These are phyloP conservation scores for Psococerastis gibbosa DNA, from an alignment of 2,888 invertebrate species.

Conservation along the genomic window DNA sequence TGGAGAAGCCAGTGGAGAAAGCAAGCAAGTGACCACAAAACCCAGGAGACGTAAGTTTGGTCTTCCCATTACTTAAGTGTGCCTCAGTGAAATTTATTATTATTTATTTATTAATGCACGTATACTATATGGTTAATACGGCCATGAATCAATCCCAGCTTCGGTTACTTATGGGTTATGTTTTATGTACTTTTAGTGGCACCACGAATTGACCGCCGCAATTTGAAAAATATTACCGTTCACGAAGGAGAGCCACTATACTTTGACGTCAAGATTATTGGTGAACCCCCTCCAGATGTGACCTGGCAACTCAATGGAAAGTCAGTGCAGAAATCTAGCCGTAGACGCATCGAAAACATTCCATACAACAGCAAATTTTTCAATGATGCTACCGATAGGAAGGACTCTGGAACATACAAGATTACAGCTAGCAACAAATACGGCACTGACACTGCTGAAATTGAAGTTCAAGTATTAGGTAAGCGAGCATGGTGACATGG, in stretches of 20 bases:
- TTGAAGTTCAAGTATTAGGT: constrained; percentile 78
- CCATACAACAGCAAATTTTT: constrained; percentile 78
- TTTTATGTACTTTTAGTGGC: constrained; percentile 41
- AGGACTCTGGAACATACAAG: constrained; percentile 72
- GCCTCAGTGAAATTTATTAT: background rate
- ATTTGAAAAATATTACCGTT: constrained; percentile 72
- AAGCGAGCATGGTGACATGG: no score
- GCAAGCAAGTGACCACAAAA: constrained; percentile 69
- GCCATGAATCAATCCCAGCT: no score
- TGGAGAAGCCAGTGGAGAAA: constrained; percentile 71
- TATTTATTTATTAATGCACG: constrained; percentile 11
- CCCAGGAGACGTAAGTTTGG: constrained; percentile 52
- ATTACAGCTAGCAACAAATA: constrained; percentile 73
- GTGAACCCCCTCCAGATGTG: constrained; percentile 86
- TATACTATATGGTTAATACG: constrained; percentile 21
- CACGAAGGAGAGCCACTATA: constrained; percentile 87
- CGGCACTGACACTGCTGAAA: constrained; percentile 69
- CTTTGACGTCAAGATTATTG: constrained; percentile 80
- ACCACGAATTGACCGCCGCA: constrained; percentile 87
- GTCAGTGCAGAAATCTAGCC: constrained; percentile 45
- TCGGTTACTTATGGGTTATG: constrained; percentile 6
- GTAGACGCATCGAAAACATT: constrained; percentile 59
- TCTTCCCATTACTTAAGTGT: background rate
- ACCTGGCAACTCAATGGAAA: constrained; percentile 81
- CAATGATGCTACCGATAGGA: constrained; percentile 58